Percentiles rank a stretch among this genome's conserved stretches.
These are phyloP conservation scores for Montipora sp. DNA, from an alignment of 64 coral and sea anemone genomes.

Conservation along the genomic window DNA sequence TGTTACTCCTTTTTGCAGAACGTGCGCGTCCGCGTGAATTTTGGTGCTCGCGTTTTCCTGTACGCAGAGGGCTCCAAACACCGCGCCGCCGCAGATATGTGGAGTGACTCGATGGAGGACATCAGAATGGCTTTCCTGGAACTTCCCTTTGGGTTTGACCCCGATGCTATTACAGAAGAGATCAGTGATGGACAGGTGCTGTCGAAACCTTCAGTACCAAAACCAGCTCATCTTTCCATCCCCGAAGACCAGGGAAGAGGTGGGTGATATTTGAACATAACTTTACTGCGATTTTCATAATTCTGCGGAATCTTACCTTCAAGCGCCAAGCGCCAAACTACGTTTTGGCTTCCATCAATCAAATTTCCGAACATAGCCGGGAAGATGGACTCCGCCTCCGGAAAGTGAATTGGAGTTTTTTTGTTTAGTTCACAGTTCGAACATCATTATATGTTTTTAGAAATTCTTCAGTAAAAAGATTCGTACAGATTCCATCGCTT, in stretches of 20 bases:
- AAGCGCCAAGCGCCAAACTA: too few species aligned
- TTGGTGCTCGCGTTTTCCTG: constrained; percentile 75
- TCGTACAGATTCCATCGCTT: too few species aligned
- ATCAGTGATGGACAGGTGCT: not conserved
- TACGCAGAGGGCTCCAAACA: constrained; percentile 83
- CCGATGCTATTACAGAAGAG: constrained; percentile 33
- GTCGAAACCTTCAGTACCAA: constrained; percentile 6
- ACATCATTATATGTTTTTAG: too few species aligned
- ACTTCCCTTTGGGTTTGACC: constrained; percentile 79
- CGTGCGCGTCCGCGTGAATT: constrained; percentile 83
- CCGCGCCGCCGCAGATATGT: constrained; percentile 73
- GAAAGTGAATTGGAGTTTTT: too few species aligned
- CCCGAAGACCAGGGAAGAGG: constrained; percentile 21
- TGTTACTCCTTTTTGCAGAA: constrained; percentile 49
- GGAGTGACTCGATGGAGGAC: constrained; percentile 82
- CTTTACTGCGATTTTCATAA: not conserved
- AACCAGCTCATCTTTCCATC: constrained; percentile 13
- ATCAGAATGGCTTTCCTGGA: constrained; percentile 57
- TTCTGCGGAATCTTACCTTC: too few species aligned
- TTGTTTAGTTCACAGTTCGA: too few species aligned
- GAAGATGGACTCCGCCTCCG: too few species aligned
- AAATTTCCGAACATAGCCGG: too few species aligned
- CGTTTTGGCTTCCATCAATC: too few species aligned
- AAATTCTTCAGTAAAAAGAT: too few species aligned
- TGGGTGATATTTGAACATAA: not conserved